phyloP scores from a whole-genome alignment of 2,113 vertebrate genomes.

The Oncorhynchus masou region DNA sequence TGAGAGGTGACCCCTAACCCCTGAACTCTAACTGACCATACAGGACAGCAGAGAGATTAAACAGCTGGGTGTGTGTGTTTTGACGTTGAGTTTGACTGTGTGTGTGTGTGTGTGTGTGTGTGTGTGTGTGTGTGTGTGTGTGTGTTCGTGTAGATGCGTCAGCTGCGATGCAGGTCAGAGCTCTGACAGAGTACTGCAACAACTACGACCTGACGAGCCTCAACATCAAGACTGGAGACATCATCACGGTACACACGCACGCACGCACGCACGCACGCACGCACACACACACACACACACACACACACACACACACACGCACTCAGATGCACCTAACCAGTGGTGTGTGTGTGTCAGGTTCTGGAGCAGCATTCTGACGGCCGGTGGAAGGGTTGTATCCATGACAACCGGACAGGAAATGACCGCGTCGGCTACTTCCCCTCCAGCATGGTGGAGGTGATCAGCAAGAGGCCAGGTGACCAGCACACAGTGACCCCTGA shows the following conservation, averaged over 20 bases:
- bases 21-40: no score
- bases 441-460: constrained; percentile 93
- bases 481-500: constrained; percentile 44
- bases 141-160: constrained; percentile 81
- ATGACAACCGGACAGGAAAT: constrained; percentile 96
- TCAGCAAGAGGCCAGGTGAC: constrained; percentile 94
- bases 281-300: background rate
- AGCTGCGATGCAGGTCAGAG: constrained; percentile 92
- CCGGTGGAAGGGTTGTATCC: constrained; percentile 97
- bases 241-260: constrained; percentile 85
- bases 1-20: no score
- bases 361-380: constrained; percentile 96
- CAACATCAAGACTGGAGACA: constrained; percentile 93
- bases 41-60: no score
- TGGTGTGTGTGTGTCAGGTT: constrained; percentile 73
- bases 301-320: background rate
- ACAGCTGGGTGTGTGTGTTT: no score
- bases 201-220: constrained; percentile 98
- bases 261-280: background rate
- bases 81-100: no score
- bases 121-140: background rate
- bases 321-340: constrained; percentile 15
- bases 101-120: no score
- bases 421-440: constrained; percentile 98
- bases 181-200: constrained; percentile 97